Percentiles rank a stretch among this genome's conserved stretches.
phyloP scores from a whole-genome alignment of 2,797 vertebrate genomes.

The Argyrosomus regius region DNA sequence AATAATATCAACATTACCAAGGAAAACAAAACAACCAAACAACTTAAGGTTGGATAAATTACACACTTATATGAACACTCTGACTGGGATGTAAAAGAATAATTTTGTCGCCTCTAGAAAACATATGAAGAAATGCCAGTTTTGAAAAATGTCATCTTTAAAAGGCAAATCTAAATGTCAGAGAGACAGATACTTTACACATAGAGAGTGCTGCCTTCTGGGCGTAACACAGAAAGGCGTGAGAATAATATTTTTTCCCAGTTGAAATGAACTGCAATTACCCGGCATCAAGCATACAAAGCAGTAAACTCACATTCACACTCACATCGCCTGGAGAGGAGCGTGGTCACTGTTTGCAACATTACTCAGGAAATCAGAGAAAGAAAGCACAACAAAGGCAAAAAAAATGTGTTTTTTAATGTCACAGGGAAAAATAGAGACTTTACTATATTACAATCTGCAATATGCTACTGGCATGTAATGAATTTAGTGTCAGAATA shows the following conservation, averaged over 20 bases:
- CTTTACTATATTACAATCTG: not conserved
- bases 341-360: conserved; percentile 55
- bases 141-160: conserved; percentile 84
- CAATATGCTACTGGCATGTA: conserved; percentile 10
- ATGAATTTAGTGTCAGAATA: not conserved
- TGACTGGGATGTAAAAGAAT: conserved; percentile 69
- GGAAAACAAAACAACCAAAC: conserved; percentile 55
- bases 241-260: conserved; percentile 76
- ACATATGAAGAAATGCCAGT: conserved; percentile 77
- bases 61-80: conserved; percentile 63
- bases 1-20: conserved; percentile 41
- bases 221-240: conserved; percentile 72
- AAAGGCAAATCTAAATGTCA: conserved; percentile 86
- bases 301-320: conserved; percentile 44
- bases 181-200: conserved; percentile 82
- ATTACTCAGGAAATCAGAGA: conserved; percentile 64
- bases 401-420: conserved; percentile 23
- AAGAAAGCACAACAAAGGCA: conserved; percentile 21
- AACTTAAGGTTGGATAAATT: conserved; percentile 69
- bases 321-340: conserved; percentile 68
- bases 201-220: conserved; percentile 77
- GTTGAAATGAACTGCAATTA: conserved; percentile 80
- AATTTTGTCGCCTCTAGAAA: conserved; percentile 75
- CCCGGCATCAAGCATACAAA: conserved; percentile 69
- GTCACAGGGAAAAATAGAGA: conserved; percentile 13